phyloP scores from a whole-genome alignment of 2,888 invertebrate species.

The Sminthurides aquaticus region DNA sequence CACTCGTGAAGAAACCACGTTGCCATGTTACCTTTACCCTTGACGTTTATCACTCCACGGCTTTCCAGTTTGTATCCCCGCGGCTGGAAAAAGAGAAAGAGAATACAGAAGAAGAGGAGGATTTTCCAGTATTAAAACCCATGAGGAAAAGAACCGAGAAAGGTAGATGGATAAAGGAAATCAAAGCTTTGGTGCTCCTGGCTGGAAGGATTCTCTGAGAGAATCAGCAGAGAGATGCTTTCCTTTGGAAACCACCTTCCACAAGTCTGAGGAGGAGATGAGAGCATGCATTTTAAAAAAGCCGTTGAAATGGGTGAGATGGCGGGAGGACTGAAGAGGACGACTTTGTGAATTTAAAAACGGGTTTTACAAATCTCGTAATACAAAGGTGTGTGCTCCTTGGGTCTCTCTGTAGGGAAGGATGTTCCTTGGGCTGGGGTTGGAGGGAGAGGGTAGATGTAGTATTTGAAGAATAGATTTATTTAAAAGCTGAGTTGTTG shows the following conservation, averaged over 20 bases:
- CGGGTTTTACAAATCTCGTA: no score
- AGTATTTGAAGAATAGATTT: background rate
- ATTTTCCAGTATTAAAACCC: background rate
- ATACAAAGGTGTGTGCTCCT: no score
- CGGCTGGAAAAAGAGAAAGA: slow-evolving; percentile 14
- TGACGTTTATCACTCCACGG: slow-evolving; percentile 80
- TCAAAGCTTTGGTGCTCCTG: background rate
- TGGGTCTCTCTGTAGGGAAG: no score
- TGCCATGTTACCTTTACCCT: slow-evolving; percentile 90
- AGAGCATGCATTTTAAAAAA: no score
- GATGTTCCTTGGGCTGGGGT: no score
- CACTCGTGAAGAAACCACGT: slow-evolving; percentile 64
- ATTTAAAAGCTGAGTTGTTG: background rate
- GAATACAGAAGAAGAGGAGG: slow-evolving; percentile 6
- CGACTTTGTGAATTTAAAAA: background rate
- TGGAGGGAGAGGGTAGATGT: no score
- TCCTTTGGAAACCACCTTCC: no score
- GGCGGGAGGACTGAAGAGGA: background rate
- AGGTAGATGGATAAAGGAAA: background rate
- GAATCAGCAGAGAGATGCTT: background rate
- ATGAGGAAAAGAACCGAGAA: background rate
- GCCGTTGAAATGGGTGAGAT: background rate
- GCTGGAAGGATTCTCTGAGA: background rate
- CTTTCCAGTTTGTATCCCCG: slow-evolving; percentile 70
- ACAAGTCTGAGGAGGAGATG: no score